These are phyloP conservation scores for Pristionchus pacificus DNA, from an alignment of 1,140 invertebrate genomes.

Conservation along the genomic window DNA sequence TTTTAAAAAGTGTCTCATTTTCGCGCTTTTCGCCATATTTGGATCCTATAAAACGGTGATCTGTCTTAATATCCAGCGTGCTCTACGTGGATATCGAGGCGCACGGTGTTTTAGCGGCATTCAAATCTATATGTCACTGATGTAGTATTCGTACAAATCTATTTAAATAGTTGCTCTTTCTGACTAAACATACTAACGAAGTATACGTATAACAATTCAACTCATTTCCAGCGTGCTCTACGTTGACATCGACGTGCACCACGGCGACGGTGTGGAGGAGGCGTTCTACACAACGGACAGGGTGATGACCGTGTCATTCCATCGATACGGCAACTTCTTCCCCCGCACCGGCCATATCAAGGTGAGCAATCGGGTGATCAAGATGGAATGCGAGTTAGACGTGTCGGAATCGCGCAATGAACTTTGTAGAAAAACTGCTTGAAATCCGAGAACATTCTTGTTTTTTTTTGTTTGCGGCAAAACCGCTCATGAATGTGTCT, in stretches of 20 bases:
- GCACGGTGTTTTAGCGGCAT: no score
- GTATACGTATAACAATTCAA: no score
- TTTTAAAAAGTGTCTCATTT: neutral
- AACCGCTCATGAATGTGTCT: neutral
- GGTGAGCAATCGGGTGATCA: slow-evolving; percentile 50
- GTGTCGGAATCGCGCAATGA: neutral
- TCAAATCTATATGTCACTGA: no score
- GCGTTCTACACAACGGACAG: slow-evolving; percentile 83
- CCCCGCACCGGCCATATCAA: slow-evolving; percentile 78
- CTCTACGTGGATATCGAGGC: slow-evolving; percentile 84
- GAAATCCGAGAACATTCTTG: neutral
- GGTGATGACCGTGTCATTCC: slow-evolving; percentile 85
- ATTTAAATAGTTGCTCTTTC: no score
- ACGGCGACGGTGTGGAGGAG: slow-evolving; percentile 84
- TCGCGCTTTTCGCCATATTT: slow-evolving; percentile 40
- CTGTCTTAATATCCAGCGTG: no score
- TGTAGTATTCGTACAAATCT: no score
- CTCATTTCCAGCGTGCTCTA: no score
- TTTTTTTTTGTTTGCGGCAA: neutral
- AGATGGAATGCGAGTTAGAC: neutral
- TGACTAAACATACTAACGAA: no score
- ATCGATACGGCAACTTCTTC: slow-evolving; percentile 88
- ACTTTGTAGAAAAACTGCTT: neutral
- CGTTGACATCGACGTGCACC: slow-evolving; percentile 86
- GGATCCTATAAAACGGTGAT: no score